Evolutionary conservation across 2,113 vertebrate species (phyloP), one percentile per base, ranked within the genome.

Genomic region (Caloenas nicobarica): DNA sequence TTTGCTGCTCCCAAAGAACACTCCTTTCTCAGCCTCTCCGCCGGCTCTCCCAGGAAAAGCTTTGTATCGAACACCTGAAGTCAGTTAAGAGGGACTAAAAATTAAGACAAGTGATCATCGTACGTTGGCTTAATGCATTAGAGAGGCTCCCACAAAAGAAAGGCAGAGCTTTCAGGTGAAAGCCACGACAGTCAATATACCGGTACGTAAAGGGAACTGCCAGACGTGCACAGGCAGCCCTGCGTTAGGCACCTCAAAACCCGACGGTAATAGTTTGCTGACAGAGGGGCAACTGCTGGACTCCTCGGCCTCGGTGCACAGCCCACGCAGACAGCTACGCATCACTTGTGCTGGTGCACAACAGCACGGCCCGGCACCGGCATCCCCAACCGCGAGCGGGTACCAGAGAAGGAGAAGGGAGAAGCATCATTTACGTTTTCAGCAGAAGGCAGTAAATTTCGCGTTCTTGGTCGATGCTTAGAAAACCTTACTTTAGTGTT

Each of bases 251-350:
- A 48, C 33, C 26, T 40, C 80, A 26, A 34, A 68, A 23, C 22
- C 22, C 4, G 11, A 64, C 38, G 33, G 1, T 3, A 48, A 7
- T 0, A 19, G 36, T 17, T 11, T 11, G 60, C 61, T 40, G 36
- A 29, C 11, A 2, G 29, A 44, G 36, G 44, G 23, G 34, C 22
- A 25, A 13, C 44, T 29, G 44, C 31, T 24, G 0, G 48, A 15
- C 40, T 24, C 65, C 60, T 90, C 25, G 4, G 22, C 23, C 18
- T n/a, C 16, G 28, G 0, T 10, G n/a, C 22, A 62, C 57, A 46
- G 53, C 50, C 71, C 16, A 15, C 1, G 0, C 4, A 42, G 50
- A 33, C 54, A 8, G 10, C 24, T 38, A 9, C 11, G 29, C 8
- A 22, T 33, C 23, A 23, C 14, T 57, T 42, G n/a, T 16, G 14